These are phyloP conservation scores for Aspiorhynchus laticeps DNA, from an alignment of 2,113 vertebrate genomes.

Conservation along the genomic window DNA sequence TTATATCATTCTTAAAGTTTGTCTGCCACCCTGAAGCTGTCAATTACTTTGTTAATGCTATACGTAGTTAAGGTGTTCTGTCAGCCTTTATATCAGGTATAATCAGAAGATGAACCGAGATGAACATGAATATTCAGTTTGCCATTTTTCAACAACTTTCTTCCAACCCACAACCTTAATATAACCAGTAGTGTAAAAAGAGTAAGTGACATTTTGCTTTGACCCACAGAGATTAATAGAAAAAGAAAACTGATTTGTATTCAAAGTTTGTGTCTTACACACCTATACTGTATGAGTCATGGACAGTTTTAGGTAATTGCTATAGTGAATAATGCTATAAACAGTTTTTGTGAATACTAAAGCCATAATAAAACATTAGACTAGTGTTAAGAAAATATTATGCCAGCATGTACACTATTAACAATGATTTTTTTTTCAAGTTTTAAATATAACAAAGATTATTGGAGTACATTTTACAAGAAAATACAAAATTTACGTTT, in stretches of 20 bases:
- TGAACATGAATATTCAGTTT: not conserved
- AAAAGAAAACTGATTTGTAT: not conserved
- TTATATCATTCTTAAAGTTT: not conserved
- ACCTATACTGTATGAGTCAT: not conserved
- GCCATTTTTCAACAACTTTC: conserved; percentile 13
- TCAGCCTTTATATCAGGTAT: not conserved
- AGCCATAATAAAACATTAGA: not conserved
- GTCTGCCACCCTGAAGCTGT: not conserved
- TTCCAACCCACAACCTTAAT: not conserved
- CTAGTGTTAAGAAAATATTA: not conserved
- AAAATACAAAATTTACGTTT: too few species aligned
- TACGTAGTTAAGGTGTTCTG: not conserved
- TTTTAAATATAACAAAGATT: too few species aligned
- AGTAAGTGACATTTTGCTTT: conserved; percentile 4
- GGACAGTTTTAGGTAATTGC: not conserved
- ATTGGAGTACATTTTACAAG: too few species aligned
- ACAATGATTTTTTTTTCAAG: too few species aligned
- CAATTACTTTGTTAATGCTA: not conserved
- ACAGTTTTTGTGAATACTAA: not conserved
- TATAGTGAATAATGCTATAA: not conserved
- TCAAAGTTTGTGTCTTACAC: not conserved
- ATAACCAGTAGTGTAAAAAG: not conserved
- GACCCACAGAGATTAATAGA: not conserved
- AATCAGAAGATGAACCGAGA: not conserved
- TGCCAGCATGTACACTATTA: not conserved